phyloP scores from a whole-genome alignment of 2,113 vertebrate species.

The Glaucidium brasilianum region DNA sequence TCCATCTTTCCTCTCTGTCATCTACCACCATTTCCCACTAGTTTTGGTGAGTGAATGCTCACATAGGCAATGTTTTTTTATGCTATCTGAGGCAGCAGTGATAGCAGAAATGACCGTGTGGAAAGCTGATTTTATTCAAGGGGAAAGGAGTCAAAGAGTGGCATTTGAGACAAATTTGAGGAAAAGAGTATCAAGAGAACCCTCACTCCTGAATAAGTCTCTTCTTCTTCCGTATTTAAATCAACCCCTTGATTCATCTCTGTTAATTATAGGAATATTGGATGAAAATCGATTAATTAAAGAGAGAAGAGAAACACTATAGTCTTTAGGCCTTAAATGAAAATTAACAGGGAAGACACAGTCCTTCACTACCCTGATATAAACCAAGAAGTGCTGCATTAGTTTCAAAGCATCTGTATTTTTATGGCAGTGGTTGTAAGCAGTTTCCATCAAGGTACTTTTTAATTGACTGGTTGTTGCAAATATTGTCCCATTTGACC shows the following conservation, averaged over 20 bases:
- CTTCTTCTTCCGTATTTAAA: not conserved
- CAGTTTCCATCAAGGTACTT: not conserved
- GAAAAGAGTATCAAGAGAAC: not conserved
- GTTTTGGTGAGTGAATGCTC: not conserved
- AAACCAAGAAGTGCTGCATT: not conserved
- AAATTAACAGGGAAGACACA: not conserved
- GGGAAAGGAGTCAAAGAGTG: not conserved
- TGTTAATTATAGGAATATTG: not conserved
- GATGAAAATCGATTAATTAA: constrained; percentile 22
- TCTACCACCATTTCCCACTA: not conserved
- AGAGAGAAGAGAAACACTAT: not conserved
- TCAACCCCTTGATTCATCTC: not conserved
- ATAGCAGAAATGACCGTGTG: not conserved
- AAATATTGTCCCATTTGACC: not conserved
- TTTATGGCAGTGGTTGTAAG: not conserved
- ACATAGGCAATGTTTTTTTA: not conserved
- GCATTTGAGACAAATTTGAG: not conserved
- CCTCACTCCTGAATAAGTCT: not conserved
- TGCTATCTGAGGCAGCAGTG: not conserved
- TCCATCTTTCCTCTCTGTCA: not conserved
- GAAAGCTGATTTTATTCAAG: not conserved
- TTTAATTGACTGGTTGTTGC: not conserved
- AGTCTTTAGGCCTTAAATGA: not conserved
- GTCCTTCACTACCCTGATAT: not conserved
- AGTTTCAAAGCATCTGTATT: not conserved